Evolutionary conservation across 1,140 invertebrate species (phyloP).

Genomic region (Ericerus pela): DNA sequence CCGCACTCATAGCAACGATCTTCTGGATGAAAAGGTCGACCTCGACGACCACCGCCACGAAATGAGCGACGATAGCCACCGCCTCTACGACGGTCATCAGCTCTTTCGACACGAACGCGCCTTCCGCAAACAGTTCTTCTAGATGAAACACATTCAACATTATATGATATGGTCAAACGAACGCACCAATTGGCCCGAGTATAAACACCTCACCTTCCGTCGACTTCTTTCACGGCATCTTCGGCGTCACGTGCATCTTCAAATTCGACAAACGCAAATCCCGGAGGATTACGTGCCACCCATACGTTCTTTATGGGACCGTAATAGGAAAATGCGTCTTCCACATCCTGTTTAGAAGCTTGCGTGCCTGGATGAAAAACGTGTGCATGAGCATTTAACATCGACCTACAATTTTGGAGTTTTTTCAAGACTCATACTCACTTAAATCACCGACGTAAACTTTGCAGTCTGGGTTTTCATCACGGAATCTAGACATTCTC

Average conservation of each 20-base stretch:
- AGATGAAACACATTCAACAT: neutral
- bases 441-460: constrained; percentile 92
- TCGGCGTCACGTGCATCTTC: constrained; percentile 80
- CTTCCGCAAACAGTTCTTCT: constrained; percentile 67
- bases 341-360: constrained; percentile 78
- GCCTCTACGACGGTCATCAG: constrained; percentile 60
- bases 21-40: constrained; percentile 56
- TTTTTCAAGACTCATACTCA: constrained; percentile 31
- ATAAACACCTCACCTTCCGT: constrained; percentile 38
- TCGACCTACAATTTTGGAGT: too few species aligned
- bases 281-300: constrained; percentile 82
- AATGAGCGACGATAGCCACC: constrained; percentile 37
- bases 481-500: neutral
- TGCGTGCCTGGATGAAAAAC: constrained; percentile 34
- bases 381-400: too few species aligned
- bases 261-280: constrained; percentile 93
- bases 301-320: constrained; percentile 85
- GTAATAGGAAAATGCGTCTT: constrained; percentile 89
- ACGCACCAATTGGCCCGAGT: neutral
- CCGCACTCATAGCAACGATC: constrained; percentile 87
- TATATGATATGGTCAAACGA: neutral
- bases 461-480: constrained; percentile 60
- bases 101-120: constrained; percentile 79
- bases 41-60: constrained; percentile 35
- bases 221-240: constrained; percentile 66